phyloP scores from a whole-genome alignment of 2,113 vertebrate genomes.

The Macrotis lagotis region DNA sequence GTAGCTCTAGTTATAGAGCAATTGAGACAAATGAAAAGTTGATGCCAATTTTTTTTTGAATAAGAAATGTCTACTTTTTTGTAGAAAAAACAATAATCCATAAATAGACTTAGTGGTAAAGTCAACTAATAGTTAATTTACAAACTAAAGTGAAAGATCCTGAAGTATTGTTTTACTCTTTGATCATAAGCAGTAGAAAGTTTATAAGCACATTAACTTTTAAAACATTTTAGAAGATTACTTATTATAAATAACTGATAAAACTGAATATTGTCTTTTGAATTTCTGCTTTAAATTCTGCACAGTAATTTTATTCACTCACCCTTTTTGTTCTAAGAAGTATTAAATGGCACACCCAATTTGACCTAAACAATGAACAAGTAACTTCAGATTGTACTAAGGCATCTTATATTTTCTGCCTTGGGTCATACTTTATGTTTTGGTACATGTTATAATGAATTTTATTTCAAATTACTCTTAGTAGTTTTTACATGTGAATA shows the following conservation, averaged over 20 bases:
- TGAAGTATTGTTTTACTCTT: not conserved
- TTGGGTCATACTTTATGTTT: not conserved
- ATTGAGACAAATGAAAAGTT: not conserved
- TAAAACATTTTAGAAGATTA: constrained; percentile 5
- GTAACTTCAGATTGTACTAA: not conserved
- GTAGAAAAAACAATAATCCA: not conserved
- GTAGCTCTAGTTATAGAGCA: not conserved
- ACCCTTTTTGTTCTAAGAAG: constrained; percentile 20
- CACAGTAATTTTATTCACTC: constrained; percentile 33
- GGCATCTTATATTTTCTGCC: not conserved
- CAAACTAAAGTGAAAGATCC: constrained; percentile 21
- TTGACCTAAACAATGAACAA: not conserved
- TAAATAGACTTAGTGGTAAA: not conserved
- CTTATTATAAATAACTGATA: constrained; percentile 24
- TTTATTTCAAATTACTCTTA: not conserved
- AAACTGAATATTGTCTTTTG: constrained; percentile 30
- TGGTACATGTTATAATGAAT: not conserved
- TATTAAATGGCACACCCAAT: not conserved
- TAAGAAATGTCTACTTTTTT: not conserved
- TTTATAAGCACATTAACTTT: not conserved
- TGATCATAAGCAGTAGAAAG: constrained; percentile 9
- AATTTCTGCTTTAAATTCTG: constrained; percentile 23
- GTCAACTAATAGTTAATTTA: constrained; percentile 14
- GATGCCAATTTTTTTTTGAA: not conserved
- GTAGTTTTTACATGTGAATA: not conserved